These are phyloP conservation scores for Peromyscus melanophrys DNA, from an alignment of 2,797 vertebrate genomes.

Conservation along the genomic window DNA sequence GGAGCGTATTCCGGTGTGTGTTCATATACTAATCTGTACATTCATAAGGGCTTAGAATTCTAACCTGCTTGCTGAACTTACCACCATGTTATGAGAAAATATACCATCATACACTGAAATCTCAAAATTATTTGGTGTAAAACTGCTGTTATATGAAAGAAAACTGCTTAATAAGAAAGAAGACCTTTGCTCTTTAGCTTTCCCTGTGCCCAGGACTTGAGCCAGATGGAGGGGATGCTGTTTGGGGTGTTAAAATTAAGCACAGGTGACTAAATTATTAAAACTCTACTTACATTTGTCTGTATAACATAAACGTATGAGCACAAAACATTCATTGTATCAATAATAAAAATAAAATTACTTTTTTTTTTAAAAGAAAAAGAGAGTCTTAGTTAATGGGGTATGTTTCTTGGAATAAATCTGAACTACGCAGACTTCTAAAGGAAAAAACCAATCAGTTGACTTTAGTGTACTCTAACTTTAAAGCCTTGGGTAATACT, in stretches of 20 bases:
- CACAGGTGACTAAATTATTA: background rate
- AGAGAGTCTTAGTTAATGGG: background rate
- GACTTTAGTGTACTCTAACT: background rate
- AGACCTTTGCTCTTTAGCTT: background rate
- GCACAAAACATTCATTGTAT: background rate
- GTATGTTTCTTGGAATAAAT: slow-evolving; percentile 4
- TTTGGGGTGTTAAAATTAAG: background rate
- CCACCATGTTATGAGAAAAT: background rate
- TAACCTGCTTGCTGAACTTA: background rate
- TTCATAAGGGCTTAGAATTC: background rate
- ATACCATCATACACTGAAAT: background rate
- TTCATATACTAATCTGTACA: too few relatives aligned
- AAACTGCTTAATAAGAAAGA: background rate
- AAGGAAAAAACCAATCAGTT: slow-evolving; percentile 16
- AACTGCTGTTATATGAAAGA: background rate
- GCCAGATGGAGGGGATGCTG: background rate
- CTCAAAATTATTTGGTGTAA: background rate
- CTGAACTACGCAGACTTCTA: slow-evolving; percentile 19
- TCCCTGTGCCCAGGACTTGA: background rate
- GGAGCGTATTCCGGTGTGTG: background rate
- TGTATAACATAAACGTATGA: background rate
- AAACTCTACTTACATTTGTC: background rate
- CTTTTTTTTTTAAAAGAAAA: background rate
- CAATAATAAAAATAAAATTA: background rate
- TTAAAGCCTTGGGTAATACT: slow-evolving; percentile 63